Evolutionary conservation across 2,113 vertebrate genomes (phyloP).

Genomic region (Collichthys lucidus): DNA sequence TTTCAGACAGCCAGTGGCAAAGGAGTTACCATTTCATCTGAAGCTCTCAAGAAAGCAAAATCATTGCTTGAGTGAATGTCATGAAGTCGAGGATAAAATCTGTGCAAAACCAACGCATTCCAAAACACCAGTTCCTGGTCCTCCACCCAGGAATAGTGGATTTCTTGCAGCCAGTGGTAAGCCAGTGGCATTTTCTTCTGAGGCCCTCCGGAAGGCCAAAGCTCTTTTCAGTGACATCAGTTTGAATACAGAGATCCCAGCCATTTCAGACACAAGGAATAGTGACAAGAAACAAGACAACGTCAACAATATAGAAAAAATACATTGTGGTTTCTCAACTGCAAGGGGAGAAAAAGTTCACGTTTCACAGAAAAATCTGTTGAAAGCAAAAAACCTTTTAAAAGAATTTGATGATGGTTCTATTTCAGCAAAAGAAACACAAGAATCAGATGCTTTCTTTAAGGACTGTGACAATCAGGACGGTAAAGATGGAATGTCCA

Average conservation of each 20-base stretch:
- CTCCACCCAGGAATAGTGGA: constrained; percentile 63
- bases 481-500: background rate
- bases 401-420: constrained; percentile 47
- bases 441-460: constrained; percentile 53
- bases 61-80: constrained; percentile 78
- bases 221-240: constrained; percentile 81
- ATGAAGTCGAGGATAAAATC: constrained; percentile 43
- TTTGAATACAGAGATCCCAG: constrained; percentile 21
- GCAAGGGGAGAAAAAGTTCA: constrained; percentile 60
- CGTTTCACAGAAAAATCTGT: constrained; percentile 25
- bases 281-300: background rate
- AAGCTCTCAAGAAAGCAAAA: constrained; percentile 83
- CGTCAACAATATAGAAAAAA: background rate
- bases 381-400: constrained; percentile 35
- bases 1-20: constrained; percentile 89
- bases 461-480: constrained; percentile 37
- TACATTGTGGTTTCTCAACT: constrained; percentile 82
- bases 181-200: constrained; percentile 80
- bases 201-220: constrained; percentile 71
- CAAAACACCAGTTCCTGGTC: background rate
- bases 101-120: background rate
- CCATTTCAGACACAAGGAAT: background rate
- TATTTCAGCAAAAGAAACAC: constrained; percentile 41
- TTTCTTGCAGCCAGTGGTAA: constrained; percentile 88
- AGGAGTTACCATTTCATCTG: constrained; percentile 81